Percentiles rank a stretch among this genome's conserved stretches.
phyloP scores from a whole-genome alignment of 1,140 invertebrate species.

The Pseudachorutes palmiensis region DNA sequence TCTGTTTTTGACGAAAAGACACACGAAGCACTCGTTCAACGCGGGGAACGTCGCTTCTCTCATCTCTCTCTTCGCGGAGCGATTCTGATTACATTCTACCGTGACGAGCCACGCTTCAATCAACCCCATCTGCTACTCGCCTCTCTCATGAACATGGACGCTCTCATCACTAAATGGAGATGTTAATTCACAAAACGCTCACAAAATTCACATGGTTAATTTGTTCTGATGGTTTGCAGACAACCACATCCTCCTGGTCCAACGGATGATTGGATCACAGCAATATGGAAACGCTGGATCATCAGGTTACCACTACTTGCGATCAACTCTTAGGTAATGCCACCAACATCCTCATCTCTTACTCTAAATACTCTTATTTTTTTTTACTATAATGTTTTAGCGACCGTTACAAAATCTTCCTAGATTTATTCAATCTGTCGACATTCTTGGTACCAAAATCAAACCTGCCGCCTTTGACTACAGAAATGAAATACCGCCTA shows the following conservation, averaged over 20 bases:
- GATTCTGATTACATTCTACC: conserved; percentile 93
- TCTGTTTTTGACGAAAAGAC: too few relatives aligned
- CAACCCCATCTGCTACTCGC: conserved; percentile 83
- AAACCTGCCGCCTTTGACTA: conserved; percentile 79
- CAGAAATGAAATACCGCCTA: conserved; percentile 55
- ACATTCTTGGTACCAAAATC: conserved; percentile 87
- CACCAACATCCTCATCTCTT: too few relatives aligned
- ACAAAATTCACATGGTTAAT: background rate
- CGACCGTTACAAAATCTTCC: conserved; percentile 96
- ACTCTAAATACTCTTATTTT: too few relatives aligned
- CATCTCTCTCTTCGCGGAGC: conserved; percentile 89
- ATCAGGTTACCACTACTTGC: conserved; percentile 94
- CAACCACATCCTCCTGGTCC: conserved; percentile 98
- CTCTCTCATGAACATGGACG: conserved; percentile 94
- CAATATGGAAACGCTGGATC: conserved; percentile 95
- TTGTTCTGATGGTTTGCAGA: conserved; percentile 52
- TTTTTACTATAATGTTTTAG: too few relatives aligned
- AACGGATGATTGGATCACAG: conserved; percentile 96
- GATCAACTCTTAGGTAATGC: conserved; percentile 85
- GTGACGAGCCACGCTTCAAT: conserved; percentile 91
- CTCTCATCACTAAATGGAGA: conserved; percentile 97
- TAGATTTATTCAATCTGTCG: conserved; percentile 95
- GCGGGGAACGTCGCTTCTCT: conserved; percentile 81
- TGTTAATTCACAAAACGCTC: conserved; percentile 59
- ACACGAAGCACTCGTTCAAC: conserved; percentile 64